A percentile compares a stretch with the other conserved stretches of the same genome.
These are phyloP conservation scores for Hirtodrosophila duncani DNA, from an alignment of 2,888 invertebrate species.

Conservation along the genomic window DNA sequence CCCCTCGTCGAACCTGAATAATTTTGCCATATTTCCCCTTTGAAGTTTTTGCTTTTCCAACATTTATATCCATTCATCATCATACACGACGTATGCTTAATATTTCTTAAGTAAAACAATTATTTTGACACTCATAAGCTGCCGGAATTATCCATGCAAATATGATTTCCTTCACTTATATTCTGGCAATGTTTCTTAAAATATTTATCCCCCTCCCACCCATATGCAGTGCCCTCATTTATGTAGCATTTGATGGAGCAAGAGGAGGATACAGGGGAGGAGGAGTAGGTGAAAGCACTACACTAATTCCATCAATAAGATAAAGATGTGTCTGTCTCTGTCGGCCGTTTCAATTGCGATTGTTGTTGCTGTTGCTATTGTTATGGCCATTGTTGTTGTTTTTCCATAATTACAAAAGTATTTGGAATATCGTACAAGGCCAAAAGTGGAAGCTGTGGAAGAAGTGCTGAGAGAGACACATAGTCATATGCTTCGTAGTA, in stretches of 20 bases:
- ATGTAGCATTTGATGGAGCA: constrained; percentile 26
- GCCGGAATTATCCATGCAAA: constrained; percentile 17
- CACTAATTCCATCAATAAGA: constrained; percentile 40
- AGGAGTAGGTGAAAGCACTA: too few relatives aligned
- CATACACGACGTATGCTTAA: constrained; percentile 42
- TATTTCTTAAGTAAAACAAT: constrained; percentile 20
- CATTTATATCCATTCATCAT: too few relatives aligned
- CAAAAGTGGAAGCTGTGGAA: constrained; percentile 42
- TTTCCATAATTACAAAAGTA: constrained; percentile 67
- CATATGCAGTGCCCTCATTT: constrained; percentile 24
- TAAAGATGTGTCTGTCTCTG: constrained; percentile 44
- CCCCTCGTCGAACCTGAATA: too few relatives aligned
- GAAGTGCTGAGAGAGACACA: constrained; percentile 17
- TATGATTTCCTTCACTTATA: too few relatives aligned
- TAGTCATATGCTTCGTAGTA: too few relatives aligned
- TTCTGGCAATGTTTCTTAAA: constrained; percentile 36
- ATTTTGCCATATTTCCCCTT: too few relatives aligned
- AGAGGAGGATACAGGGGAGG: constrained; percentile 15
- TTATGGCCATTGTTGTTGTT: constrained; percentile 22
- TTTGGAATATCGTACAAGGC: constrained; percentile 63
- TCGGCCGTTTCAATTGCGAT: background rate
- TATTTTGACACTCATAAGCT: constrained; percentile 7
- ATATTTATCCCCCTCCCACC: constrained; percentile 1
- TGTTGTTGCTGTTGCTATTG: constrained; percentile 19
- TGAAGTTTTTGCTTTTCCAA: too few relatives aligned